Evolutionary conservation across 2,797 vertebrate species (phyloP), one percentile per base, ranked within the genome.

Genomic region (Arnoldichthys spilopterus): DNA sequence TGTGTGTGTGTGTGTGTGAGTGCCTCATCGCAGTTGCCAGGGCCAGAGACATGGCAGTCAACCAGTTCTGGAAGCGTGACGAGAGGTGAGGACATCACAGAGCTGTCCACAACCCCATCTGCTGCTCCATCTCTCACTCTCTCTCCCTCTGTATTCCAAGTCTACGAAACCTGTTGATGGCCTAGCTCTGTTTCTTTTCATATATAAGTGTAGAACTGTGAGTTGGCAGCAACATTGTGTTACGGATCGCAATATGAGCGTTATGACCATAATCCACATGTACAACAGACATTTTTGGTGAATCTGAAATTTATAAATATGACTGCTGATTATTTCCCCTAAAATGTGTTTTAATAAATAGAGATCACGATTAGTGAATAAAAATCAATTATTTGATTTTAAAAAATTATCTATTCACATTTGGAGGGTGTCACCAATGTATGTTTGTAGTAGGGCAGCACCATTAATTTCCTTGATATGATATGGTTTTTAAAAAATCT

Each of bases 131-230:
- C 64, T 69, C 73, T 66, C 47, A 53, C 76, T 66, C 51, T 43
- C 77, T 83, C 53, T 78, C 54, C 86, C 71, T 79, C 63, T 47
- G 16, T 76, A 16, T 40, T 24, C 72, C 45, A 73, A 77, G 71
- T 54, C 74, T 28, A 34, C 82, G 83, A 80, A 87, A 89, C 87
- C 88, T 84, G 85, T 87, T 85, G 88, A 85, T 64, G 40, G 28
- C 20, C 47, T 56, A 63, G 77, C 83, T 85, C 76, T 32, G 68
- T 82, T 74, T 74, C 69, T 43, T 61, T 56, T 40, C 75, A 62
- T 74, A 84, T 51, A 79, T 56, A n/a, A 80, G 49, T 56, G 22
- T 24, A 56, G 6, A 7, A 8, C 11, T 56, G 53, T 4, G 53
- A 9, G 24, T 9, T 24, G n/a, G 53, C 11, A 56, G 53, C 9